Percentiles rank a stretch among this genome's conserved stretches.
These are phyloP conservation scores for Cuculus canorus DNA, from an alignment of 2,797 vertebrate species.

Conservation along the genomic window DNA sequence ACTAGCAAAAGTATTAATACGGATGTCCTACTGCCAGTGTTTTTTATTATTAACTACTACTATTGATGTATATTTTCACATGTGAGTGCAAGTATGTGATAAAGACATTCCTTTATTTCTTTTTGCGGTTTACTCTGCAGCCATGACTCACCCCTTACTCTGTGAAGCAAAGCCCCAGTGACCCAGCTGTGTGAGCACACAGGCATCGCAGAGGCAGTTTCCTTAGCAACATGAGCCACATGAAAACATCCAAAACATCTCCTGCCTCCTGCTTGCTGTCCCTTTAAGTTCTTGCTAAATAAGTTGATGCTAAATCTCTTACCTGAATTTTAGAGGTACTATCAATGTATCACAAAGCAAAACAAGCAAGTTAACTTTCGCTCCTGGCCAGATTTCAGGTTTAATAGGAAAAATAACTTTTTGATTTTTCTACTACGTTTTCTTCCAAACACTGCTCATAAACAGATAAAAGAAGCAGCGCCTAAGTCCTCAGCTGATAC, in stretches of 20 bases:
- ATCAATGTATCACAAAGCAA: neutral
- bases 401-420: neutral
- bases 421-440: neutral
- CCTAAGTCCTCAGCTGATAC: neutral
- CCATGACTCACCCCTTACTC: neutral
- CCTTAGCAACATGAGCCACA: constrained; percentile 70
- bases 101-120: neutral
- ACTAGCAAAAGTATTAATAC: neutral
- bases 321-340: constrained; percentile 41
- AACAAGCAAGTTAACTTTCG: constrained; percentile 23
- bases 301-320: constrained; percentile 44
- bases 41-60: neutral
- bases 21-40: neutral
- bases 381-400: neutral
- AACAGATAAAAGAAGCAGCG: neutral
- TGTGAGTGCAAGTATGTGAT: rapidly evolving
- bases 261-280: constrained; percentile 21
- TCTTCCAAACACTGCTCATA: neutral
- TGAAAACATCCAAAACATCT: constrained; percentile 51
- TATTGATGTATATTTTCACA: neutral
- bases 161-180: constrained; percentile 45
- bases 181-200: constrained; percentile 29
- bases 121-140: neutral
- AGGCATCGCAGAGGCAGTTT: constrained; percentile 42
- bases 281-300: constrained; percentile 40